phyloP scores from a whole-genome alignment of 2,797 vertebrate species.

The Intellagama lesueurii region DNA sequence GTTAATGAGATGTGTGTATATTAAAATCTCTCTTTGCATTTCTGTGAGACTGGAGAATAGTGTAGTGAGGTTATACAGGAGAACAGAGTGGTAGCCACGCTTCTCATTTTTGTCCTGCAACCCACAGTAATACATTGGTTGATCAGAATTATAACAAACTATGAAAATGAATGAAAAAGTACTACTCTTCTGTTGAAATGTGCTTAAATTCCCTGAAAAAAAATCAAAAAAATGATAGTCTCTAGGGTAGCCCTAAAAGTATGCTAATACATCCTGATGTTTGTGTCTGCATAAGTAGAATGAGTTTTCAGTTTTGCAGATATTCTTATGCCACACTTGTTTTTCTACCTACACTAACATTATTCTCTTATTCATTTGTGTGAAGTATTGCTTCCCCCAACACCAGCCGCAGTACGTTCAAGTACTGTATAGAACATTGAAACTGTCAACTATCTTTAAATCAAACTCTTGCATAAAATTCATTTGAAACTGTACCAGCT shows the following conservation, averaged over 20 bases:
- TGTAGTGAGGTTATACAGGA: background rate
- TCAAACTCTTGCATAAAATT: slow-evolving; percentile 66
- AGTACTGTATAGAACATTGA: slow-evolving; percentile 73
- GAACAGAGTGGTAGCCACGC: background rate
- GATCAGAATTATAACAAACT: slow-evolving; percentile 20
- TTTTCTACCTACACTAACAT: slow-evolving; percentile 53
- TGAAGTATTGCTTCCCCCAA: slow-evolving; percentile 74
- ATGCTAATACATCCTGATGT: background rate
- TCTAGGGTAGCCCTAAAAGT: no score
- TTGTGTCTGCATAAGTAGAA: slow-evolving; percentile 51
- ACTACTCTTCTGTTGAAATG: slow-evolving; percentile 9
- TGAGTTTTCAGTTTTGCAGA: slow-evolving; percentile 75
- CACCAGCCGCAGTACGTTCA: slow-evolving; percentile 60
- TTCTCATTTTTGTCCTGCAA: background rate
- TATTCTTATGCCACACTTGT: slow-evolving; percentile 72
- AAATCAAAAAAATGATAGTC: no score
- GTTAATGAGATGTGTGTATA: background rate
- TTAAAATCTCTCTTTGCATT: background rate
- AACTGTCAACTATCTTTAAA: slow-evolving; percentile 75
- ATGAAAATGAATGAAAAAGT: background rate
- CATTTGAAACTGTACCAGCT: slow-evolving; percentile 53
- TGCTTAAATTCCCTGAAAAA: background rate
- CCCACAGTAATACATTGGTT: background rate
- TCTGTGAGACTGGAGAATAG: background rate
- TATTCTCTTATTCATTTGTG: slow-evolving; percentile 16